Evolutionary conservation across 1,140 invertebrate species (phyloP), one percentile per base, ranked within the genome.

Genomic region (Drosophila asahinai): DNA sequence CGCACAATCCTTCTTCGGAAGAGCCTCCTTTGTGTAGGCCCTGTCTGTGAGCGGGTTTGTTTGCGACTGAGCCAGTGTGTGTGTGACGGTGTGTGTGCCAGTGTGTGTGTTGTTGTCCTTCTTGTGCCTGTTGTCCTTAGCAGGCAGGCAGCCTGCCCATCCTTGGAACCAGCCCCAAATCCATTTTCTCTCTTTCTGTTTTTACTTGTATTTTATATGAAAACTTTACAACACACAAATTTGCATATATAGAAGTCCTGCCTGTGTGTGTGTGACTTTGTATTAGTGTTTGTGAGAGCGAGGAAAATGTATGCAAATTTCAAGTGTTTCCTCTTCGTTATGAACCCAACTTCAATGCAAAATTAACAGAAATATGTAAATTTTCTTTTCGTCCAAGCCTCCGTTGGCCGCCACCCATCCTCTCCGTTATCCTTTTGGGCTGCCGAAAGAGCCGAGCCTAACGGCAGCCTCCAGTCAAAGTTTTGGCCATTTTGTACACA

Each of bases 281-380:
- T 58, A 55, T 80, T 52, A 52, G 63, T 80, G 40, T 36, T 59
- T 80, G 61, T 73, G 47, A 74, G 58, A 82, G 67, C 63, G 72
- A 71, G 65, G 79, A 78, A 90, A 90, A 91, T 91, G 73, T 91
- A 91, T 91, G 89, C 89, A 91, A 91, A 91, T 91, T 91, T 87
- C 84, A 91, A 91, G 89, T 91, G 83, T 91, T 91, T 91, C 89
- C 89, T 91, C 84, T 86, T 91, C 89, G 89, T 91, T 91, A 91
- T 91, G 82, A 91, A 91, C 89, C 84, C 82, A 91, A 91, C 89
- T 91, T 91, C 79, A 91, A 86, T 89, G 83, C 68, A 91, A 91
- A 91, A 91, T 91, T 91, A 91, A 91, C 87, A 91, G 83, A 91
- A 91, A 91, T 91, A 91, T 91, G 89, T 82, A 91, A 91, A 91